These are phyloP conservation scores for Capitella teleta DNA, from an alignment of 1,140 invertebrate genomes.

Conservation along the genomic window DNA sequence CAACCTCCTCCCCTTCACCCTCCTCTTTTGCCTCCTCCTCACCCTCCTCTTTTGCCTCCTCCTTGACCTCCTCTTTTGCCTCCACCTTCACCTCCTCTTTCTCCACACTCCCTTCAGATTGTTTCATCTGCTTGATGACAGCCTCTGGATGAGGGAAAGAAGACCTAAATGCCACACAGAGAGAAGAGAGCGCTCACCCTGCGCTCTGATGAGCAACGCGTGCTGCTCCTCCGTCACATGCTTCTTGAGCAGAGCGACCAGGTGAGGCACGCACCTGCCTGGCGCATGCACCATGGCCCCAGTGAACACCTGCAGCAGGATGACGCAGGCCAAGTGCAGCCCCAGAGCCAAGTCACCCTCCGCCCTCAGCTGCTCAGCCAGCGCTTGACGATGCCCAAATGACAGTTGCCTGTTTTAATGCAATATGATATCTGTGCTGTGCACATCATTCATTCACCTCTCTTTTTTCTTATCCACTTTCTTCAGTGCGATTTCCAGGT, in stretches of 20 bases:
- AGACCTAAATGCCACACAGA: no score
- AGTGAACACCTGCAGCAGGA: conserved; percentile 69
- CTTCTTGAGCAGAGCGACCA: conserved; percentile 55
- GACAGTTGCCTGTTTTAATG: conserved; percentile 48
- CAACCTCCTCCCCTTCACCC: no score
- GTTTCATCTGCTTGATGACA: no score
- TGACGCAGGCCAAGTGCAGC: conserved; percentile 67
- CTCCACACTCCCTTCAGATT: no score
- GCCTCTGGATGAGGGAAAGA: no score
- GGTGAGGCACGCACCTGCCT: conserved; percentile 73
- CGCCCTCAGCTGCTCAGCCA: conserved; percentile 61
- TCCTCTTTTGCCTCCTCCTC: no score
- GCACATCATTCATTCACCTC: conserved; percentile 38
- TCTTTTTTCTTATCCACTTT: conserved; percentile 83
- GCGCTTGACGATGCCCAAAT: conserved; percentile 62
- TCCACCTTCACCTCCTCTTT: no score
- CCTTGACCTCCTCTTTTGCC: no score
- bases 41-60: no score
- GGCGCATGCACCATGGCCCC: conserved; percentile 75
- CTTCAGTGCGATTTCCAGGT: conserved; percentile 69
- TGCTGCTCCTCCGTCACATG: conserved; percentile 1
- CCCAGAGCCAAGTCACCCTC: conserved; percentile 66
- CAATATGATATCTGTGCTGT: neutral
- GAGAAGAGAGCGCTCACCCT: no score
- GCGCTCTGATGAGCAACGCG: no score